Percentiles rank a stretch among this genome's conserved stretches.
Conservation (phyloP, 2,113 vertebrate genomes). For the Plotosus lineatus region DNA sequence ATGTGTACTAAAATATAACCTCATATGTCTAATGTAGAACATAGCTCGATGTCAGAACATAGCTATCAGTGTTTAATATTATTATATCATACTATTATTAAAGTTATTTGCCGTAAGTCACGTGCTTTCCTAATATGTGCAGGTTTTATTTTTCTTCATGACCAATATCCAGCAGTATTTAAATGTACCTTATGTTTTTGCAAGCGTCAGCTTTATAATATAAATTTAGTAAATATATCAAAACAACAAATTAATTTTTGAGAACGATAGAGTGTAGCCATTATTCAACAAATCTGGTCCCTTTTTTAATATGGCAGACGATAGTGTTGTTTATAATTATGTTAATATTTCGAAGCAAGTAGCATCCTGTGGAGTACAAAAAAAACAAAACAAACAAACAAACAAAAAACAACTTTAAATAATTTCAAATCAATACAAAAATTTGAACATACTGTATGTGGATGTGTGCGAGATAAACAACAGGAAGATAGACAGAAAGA, state of each 20-base stretch:
- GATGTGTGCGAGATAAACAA: not conserved
- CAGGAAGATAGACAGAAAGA: not conserved
- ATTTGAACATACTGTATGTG: not conserved
- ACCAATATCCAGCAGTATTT: not conserved
- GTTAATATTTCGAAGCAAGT: not conserved
- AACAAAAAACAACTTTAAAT: not conserved
- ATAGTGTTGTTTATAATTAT: no score
- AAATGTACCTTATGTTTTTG: not conserved
- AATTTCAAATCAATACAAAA: not conserved
- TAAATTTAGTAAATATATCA: not conserved
- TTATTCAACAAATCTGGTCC: not conserved
- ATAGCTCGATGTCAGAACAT: not conserved
- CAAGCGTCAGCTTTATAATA: not conserved
- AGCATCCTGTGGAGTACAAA: not conserved
- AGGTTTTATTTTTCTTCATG: not conserved
- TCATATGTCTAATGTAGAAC: no score
- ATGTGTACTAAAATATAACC: no score
- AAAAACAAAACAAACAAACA: not conserved
- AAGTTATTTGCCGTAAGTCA: not conserved
- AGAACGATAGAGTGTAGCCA: not conserved
- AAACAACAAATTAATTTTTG: no score
- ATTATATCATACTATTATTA: not conserved
- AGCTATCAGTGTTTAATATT: not conserved
- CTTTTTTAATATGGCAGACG: not conserved
- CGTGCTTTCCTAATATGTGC: not conserved